phyloP scores from a whole-genome alignment of 2,888 invertebrate genomes.

The Ennomos fuscantarius region DNA sequence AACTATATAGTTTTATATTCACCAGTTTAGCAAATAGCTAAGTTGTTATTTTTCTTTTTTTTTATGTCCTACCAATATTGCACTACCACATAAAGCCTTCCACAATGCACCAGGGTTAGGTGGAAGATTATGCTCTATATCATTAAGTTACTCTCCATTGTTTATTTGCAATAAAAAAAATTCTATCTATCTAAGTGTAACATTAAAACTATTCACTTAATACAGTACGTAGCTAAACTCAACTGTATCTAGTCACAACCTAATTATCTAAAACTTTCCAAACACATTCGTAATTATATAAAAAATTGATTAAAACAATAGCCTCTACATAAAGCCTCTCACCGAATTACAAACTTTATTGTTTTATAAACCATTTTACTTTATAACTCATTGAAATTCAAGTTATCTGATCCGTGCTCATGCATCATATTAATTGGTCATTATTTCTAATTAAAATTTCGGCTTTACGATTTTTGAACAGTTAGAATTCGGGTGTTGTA shows the following conservation, averaged over 20 bases:
- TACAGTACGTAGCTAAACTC: constrained; percentile 8
- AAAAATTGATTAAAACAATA: constrained; percentile 21
- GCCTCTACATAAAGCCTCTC: constrained; percentile 24
- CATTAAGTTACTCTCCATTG: too few species aligned
- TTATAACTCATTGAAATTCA: constrained; percentile 55
- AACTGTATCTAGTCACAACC: constrained; percentile 28
- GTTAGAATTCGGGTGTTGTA: constrained; percentile 40
- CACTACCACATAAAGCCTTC: too few species aligned
- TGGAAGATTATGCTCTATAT: too few species aligned
- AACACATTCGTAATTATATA: constrained; percentile 35
- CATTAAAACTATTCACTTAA: too few species aligned
- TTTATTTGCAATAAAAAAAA: too few species aligned
- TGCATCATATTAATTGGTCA: constrained; percentile 63
- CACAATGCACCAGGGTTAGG: too few species aligned
- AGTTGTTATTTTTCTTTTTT: too few species aligned
- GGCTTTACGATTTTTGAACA: constrained; percentile 50
- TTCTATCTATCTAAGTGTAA: too few species aligned
- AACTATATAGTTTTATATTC: too few species aligned
- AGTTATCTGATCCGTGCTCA: constrained; percentile 56
- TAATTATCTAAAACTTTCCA: constrained; percentile 39
- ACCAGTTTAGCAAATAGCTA: too few species aligned
- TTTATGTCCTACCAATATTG: too few species aligned
- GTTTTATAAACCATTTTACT: constrained; percentile 35
- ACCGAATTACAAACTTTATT: constrained; percentile 39
- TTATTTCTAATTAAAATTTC: constrained; percentile 62